Evolutionary conservation across 2,113 vertebrate genomes (phyloP).

Genomic region (Elaphurus davidianus): DNA sequence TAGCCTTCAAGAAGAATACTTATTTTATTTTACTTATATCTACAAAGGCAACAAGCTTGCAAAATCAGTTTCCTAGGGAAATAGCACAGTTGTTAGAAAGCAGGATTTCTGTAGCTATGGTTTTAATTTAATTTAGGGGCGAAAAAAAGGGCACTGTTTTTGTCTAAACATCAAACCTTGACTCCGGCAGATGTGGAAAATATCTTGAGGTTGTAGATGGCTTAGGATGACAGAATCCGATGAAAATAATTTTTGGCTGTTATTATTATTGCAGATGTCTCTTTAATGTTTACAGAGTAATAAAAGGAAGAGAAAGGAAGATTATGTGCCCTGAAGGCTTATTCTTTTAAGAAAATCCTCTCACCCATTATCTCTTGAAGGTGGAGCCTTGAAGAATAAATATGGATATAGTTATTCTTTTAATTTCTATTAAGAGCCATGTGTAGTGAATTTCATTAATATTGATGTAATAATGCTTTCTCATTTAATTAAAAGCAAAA

Average conservation of each 20-base stretch:
- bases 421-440: constrained; percentile 64
- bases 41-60: neutral
- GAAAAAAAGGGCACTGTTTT: neutral
- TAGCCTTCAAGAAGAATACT: neutral
- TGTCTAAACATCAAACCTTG: constrained; percentile 68
- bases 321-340: constrained; percentile 49
- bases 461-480: constrained; percentile 70
- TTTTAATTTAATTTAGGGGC: constrained; percentile 61
- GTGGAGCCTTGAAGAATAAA: constrained; percentile 58
- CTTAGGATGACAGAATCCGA: constrained; percentile 64
- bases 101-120: constrained; percentile 44
- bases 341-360: constrained; percentile 64
- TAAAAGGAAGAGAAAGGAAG: constrained; percentile 54
- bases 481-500: constrained; percentile 73
- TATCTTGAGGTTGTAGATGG: constrained; percentile 65
- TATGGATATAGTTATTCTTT: constrained; percentile 58
- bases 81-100: constrained; percentile 27
- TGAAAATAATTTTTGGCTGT: constrained; percentile 61
- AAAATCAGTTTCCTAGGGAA: constrained; percentile 35
- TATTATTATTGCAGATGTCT: constrained; percentile 66
- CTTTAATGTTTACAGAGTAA: constrained; percentile 69
- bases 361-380: constrained; percentile 61
- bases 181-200: constrained; percentile 66
- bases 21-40: neutral
- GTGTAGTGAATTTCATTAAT: constrained; percentile 70